Conservation (phyloP, 64 coral and sea anemone species). For the Montipora sp. region DNA sequence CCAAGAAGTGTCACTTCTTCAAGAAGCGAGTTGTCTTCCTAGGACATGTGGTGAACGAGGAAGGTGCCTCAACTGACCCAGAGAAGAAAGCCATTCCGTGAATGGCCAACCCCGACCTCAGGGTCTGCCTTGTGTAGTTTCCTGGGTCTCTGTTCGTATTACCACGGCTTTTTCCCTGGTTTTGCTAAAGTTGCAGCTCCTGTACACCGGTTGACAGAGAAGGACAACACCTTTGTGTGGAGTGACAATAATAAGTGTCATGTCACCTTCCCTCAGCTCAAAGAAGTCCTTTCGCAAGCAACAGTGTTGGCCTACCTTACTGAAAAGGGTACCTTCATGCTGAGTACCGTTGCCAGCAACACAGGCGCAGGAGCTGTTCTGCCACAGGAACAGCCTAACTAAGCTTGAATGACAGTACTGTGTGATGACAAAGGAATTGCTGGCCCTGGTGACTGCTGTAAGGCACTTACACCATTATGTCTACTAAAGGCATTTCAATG, state of each 20-base stretch:
- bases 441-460: neutral
- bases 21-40: conserved; percentile 5
- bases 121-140: neutral
- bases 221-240: conserved; percentile 2
- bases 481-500: neutral
- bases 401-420: conserved; percentile 39
- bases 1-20: conserved; percentile 56
- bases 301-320: neutral
- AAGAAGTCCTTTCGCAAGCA: neutral
- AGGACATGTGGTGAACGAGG: conserved; percentile 5
- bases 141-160: conserved; percentile 19
- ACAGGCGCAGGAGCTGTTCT: conserved; percentile 29
- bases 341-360: conserved; percentile 29
- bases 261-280: neutral
- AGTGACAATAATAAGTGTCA: neutral
- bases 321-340: neutral
- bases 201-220: neutral
- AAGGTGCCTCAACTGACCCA: conserved; percentile 8
- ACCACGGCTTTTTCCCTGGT: conserved; percentile 7
- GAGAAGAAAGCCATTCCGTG: conserved; percentile 22
- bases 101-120: conserved; percentile 10
- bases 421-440: neutral
- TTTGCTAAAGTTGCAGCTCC: conserved; percentile 4
- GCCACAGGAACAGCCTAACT: conserved; percentile 2
- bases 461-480: conserved; percentile 39